Conservation (phyloP, 1,140 invertebrate genomes). For the Drosophila bocki region DNA sequence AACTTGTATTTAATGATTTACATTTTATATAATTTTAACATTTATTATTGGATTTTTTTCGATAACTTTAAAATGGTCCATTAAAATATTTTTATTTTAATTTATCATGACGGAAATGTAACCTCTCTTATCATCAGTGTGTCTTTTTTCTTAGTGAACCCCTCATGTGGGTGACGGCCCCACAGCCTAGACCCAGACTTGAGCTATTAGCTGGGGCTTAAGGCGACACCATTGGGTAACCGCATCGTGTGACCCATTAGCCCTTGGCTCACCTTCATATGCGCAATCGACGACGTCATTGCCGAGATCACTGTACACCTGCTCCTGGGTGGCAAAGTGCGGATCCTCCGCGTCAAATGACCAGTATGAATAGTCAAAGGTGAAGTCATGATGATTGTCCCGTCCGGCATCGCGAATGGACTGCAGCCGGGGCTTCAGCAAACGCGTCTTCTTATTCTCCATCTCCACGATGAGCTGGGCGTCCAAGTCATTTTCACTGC, state of each 20-base stretch:
- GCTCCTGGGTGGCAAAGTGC: slow-evolving; percentile 92
- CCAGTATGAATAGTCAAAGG: slow-evolving; percentile 97
- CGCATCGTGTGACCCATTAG: slow-evolving; percentile 26
- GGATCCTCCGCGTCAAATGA: slow-evolving; percentile 90
- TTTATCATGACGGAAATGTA: neutral
- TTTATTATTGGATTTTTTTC: neutral
- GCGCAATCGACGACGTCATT: slow-evolving; percentile 96
- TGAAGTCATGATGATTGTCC: slow-evolving; percentile 94
- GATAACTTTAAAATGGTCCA: neutral
- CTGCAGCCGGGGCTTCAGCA: slow-evolving; percentile 90
- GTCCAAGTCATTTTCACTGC: slow-evolving; percentile 93
- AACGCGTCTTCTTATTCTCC: slow-evolving; percentile 93
- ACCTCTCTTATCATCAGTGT: neutral
- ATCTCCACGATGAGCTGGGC: slow-evolving; percentile 94
- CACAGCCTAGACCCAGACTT: slow-evolving; percentile 3
- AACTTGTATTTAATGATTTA: neutral
- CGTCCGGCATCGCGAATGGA: slow-evolving; percentile 86
- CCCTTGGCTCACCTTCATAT: slow-evolving; percentile 88
- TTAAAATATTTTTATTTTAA: no score
- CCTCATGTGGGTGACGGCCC: slow-evolving; percentile 3
- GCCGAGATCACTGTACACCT: slow-evolving; percentile 95
- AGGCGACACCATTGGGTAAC: slow-evolving; percentile 30
- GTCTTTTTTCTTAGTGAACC: neutral
- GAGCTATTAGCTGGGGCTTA: slow-evolving; percentile 15
- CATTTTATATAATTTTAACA: neutral